Conservation (phyloP, 2,113 vertebrate species). For the Seriola rivoliana region DNA sequence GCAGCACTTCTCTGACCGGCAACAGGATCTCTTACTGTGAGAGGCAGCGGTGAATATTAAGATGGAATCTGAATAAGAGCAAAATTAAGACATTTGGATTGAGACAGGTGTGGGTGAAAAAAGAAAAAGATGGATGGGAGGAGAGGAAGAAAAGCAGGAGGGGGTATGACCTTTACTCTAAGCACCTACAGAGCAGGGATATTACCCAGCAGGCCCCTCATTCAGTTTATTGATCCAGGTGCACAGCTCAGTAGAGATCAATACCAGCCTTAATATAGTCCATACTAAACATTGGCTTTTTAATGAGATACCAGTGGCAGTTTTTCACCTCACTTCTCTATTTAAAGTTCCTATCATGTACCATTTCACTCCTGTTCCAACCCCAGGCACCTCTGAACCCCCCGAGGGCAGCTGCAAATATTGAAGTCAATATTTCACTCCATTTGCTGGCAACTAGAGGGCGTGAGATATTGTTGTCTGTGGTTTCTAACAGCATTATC, state of each 20-base stretch:
- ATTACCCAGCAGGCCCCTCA: slow-evolving; percentile 64
- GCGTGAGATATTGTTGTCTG: background rate
- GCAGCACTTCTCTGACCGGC: background rate
- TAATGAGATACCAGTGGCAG: slow-evolving; percentile 55
- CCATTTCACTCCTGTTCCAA: slow-evolving; percentile 31
- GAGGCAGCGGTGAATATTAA: slow-evolving; percentile 26
- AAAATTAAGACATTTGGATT: slow-evolving; percentile 20
- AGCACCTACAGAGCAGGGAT: slow-evolving; percentile 40
- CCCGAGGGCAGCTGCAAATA: background rate
- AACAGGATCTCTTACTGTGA: background rate
- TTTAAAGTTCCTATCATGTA: slow-evolving; percentile 42
- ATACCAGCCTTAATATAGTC: slow-evolving; percentile 64
- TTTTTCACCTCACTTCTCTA: slow-evolving; percentile 49
- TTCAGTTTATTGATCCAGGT: slow-evolving; percentile 56
- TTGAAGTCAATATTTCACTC: slow-evolving; percentile 13
- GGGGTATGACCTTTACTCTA: slow-evolving; percentile 68
- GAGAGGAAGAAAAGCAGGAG: slow-evolving; percentile 24
- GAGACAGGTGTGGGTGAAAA: background rate
- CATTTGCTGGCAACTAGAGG: background rate
- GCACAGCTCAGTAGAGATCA: slow-evolving; percentile 50
- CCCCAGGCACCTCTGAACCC: background rate
- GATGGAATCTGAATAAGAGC: slow-evolving; percentile 2
- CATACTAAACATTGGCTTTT: slow-evolving; percentile 62
- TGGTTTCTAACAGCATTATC: background rate
- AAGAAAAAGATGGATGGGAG: slow-evolving; percentile 27